Percentiles rank a stretch among this genome's conserved stretches.
These are phyloP conservation scores for Notechis scutatus DNA, from an alignment of 2,113 vertebrate genomes.

Conservation along the genomic window DNA sequence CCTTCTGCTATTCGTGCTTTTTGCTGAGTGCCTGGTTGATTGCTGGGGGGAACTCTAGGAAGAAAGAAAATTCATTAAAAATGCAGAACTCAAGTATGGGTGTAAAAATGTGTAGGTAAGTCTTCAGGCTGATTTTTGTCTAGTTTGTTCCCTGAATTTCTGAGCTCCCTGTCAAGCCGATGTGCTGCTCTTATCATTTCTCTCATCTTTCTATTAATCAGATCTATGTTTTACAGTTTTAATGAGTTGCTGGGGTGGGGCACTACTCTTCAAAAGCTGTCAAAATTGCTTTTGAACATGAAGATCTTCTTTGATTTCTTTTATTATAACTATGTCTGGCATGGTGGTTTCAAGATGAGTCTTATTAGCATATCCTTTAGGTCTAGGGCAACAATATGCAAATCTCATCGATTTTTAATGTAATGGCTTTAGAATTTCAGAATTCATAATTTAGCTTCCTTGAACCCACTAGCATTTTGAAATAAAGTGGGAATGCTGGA, in stretches of 20 bases:
- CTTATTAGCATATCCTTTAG: not conserved
- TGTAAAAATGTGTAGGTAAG: accelerated
- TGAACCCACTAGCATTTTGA: not conserved
- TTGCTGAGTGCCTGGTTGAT: not conserved
- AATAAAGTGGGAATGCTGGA: not conserved
- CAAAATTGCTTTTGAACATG: not conserved
- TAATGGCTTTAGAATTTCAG: not conserved
- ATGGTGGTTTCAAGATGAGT: not conserved
- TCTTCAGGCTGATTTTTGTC: not conserved
- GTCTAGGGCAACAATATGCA: not conserved
- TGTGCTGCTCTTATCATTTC: not conserved
- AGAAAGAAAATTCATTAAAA: not conserved
- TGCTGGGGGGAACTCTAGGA: not conserved
- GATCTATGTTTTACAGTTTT: accelerated
- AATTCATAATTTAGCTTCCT: not conserved
- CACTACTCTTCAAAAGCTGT: not conserved
- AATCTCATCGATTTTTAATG: not conserved
- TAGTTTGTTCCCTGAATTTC: not conserved
- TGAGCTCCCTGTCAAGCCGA: not conserved
- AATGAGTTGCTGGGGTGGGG: not conserved
- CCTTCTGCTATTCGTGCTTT: not conserved
- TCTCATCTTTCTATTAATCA: not conserved
- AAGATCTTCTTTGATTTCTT: not conserved
- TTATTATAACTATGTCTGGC: not conserved
- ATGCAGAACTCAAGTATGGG: not conserved